phyloP scores from a whole-genome alignment of 2,888 invertebrate species.

The Linnaemya tessellans region DNA sequence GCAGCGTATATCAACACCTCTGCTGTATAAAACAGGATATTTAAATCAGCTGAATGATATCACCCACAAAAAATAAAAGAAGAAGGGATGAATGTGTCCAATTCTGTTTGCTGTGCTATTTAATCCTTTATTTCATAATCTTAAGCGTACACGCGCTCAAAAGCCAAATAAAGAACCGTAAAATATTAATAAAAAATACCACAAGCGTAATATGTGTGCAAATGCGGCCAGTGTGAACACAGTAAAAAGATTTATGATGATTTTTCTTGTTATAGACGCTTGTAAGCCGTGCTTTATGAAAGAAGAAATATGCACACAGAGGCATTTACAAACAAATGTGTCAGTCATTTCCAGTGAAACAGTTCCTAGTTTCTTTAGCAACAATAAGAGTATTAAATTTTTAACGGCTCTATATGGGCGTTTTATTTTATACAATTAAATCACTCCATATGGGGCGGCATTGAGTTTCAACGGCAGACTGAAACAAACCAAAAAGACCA shows the following conservation, averaged over 20 bases:
- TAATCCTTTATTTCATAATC: neutral
- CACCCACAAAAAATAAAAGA: no score
- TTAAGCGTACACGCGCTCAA: neutral
- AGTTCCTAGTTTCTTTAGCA: neutral
- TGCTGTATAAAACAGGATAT: neutral
- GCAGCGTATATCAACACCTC: conserved; percentile 10
- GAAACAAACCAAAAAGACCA: neutral
- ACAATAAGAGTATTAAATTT: neutral
- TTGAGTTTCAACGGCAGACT: conserved; percentile 7
- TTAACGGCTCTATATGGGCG: neutral
- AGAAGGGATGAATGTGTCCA: neutral
- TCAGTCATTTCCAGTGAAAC: neutral
- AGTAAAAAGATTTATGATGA: conserved; percentile 50
- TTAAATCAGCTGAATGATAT: conserved; percentile 10
- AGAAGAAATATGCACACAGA: neutral
- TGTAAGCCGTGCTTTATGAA: conserved; percentile 41
- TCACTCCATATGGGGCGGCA: neutral
- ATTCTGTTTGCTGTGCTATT: neutral
- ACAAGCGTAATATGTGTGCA: neutral
- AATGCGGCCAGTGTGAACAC: conserved; percentile 9
- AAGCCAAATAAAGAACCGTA: neutral
- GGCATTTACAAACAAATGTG: neutral
- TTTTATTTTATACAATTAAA: neutral
- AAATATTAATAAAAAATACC: conserved; percentile 5
- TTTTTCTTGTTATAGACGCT: conserved; percentile 38